A percentile compares a stretch with the other conserved stretches of the same genome.
These are phyloP conservation scores for Synergus japonicus DNA, from an alignment of 2,888 invertebrate species.

Conservation along the genomic window DNA sequence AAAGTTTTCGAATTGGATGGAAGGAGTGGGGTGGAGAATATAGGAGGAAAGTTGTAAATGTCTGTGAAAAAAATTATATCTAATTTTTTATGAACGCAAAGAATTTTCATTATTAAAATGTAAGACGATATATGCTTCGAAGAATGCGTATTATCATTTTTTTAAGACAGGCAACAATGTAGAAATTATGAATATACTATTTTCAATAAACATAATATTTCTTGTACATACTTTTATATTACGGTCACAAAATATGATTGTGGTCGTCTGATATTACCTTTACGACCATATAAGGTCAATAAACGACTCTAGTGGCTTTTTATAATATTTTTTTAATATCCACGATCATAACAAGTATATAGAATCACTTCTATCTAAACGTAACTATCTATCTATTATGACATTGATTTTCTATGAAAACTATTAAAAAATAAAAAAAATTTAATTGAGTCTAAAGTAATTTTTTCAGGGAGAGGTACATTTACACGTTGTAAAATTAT, in stretches of 20 bases:
- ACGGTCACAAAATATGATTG: not conserved
- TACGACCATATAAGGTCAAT: not conserved
- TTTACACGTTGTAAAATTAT: not conserved
- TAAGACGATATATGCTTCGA: too few relatives aligned
- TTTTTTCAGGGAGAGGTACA: not conserved
- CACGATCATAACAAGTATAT: too few relatives aligned
- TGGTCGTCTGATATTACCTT: not conserved
- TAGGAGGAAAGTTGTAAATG: not conserved
- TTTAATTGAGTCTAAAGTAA: not conserved
- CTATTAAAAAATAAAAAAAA: not conserved
- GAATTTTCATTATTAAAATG: too few relatives aligned
- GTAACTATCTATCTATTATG: too few relatives aligned
- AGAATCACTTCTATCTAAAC: not conserved
- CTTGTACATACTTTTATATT: not conserved
- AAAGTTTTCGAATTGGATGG: not conserved
- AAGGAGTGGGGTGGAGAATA: too few relatives aligned
- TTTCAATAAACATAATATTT: not conserved
- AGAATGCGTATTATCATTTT: too few relatives aligned
- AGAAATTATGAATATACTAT: too few relatives aligned
- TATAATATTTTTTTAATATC: not conserved
- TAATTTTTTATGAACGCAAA: not conserved
- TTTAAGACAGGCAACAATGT: too few relatives aligned
- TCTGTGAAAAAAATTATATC: not conserved
- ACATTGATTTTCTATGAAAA: not conserved
- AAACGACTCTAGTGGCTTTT: not conserved